Evolutionary conservation across 1,140 invertebrate genomes (phyloP), one percentile per base, ranked within the genome.

Genomic region (Oscheius sp.): DNA sequence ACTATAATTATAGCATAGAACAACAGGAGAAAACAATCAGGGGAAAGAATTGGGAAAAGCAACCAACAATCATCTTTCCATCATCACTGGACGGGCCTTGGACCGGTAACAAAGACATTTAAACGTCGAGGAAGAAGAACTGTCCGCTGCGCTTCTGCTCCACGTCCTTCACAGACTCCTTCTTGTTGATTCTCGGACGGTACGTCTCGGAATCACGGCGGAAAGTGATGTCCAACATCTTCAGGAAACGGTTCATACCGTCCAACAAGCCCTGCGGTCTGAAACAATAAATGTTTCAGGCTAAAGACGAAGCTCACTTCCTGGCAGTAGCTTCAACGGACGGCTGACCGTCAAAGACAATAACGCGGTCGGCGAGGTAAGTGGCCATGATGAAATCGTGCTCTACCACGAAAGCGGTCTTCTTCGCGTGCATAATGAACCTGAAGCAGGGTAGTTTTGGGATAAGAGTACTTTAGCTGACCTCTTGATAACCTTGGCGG

Each of bases 351-450:
- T 98, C 95, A 86, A 99, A 98, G 26, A 99, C 95, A 79, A 99
- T 97, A 0, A 99, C 97, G 63, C 96, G 89, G 87, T 99, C 97
- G 18, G 97, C 95, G 45, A 99, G 88, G 87, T 99, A 99, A 0
- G 97, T 99, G 1, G 95, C 95, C 97, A 99, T 99, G 66, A 99
- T 99, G 83, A 99, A 99, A 89, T 99, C 97, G 90, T 99, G 97
- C 89, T 99, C 97, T 0, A 99, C 97, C 32, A 99, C 91, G 86
- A 99, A 99, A 32, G 95, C 97, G 31, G 96, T 99, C 85, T 97
- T 96, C 87, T 99, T 99, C 0, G 96, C 93, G 84, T 99, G 96
- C 42, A 99, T 88, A 86, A 99, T 97, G 85, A 97, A 99, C 78
- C 95, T 55, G 28, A 55, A 55, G 7, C 28, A 55, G 23, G 23